Evolutionary conservation across 2,797 vertebrate species (phyloP), one percentile per base, ranked within the genome.

Genomic region (Enteromius unitaeniatus): DNA sequence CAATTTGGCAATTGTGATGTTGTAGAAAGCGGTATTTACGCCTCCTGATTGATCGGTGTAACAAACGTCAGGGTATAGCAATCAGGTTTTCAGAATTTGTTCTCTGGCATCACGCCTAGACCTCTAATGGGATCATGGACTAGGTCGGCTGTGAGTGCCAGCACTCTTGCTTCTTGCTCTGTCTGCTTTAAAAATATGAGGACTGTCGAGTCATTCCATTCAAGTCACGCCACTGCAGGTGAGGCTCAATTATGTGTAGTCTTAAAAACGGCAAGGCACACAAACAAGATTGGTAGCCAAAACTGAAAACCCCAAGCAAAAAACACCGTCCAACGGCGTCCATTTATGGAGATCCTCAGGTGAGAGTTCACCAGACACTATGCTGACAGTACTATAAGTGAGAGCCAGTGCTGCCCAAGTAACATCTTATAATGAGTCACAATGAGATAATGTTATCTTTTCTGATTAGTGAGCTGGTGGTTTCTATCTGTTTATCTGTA

Each of bases 211-310:
- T 62, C 21, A 55, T 62, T 84, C 28, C 31, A 79, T 79, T 86
- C 26, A 68, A 86, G 84, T 85, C 10, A 49, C n/a, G 34, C 45
- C 70, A 26, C 26, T 28, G 86, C 82, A 92, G 88, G 83, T 88
- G 86, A 91, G 73, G 75, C 84, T 65, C 81, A 53, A 83, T 78
- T 83, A 68, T 73, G 78, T 85, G 88, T 77, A 76, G 70, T 21
- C n/a, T 79, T 87, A 51, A 83, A 64, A 31, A 23, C 6, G 53
- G 68, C 49, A 17, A 75, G 23, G 21, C n/a, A 19, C 73, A 64
- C 37, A 89, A 84, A 90, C 87, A 85, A 68, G 53, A 74, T 17
- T 3, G 8, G 21, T 13, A 11, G 84, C 82, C 79, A 86, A 82
- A 68, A n/a, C 23, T 69, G 10, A 45, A 64, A 47, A 78, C 23